These are phyloP conservation scores for Drusus annulatus DNA, from an alignment of 1,140 invertebrate genomes.

Conservation along the genomic window DNA sequence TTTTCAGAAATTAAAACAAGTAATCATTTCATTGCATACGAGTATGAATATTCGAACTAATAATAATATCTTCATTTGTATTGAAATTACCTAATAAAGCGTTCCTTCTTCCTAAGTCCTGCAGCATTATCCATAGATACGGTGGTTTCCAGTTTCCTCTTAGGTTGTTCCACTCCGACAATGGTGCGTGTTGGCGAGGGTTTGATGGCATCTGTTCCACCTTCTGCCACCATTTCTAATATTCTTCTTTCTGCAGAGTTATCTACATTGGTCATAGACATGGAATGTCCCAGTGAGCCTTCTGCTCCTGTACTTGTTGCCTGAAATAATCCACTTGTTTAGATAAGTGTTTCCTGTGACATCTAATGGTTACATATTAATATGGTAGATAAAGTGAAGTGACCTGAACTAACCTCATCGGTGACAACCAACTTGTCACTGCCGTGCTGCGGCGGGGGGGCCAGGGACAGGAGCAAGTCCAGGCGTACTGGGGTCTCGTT, in stretches of 20 bases:
- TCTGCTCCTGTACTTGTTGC: slow-evolving; percentile 64
- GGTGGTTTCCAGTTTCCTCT: slow-evolving; percentile 80
- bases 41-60: too few relatives aligned
- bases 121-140: slow-evolving; percentile 75
- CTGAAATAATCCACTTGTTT: slow-evolving; percentile 27
- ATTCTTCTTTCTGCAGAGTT: slow-evolving; percentile 77
- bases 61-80: too few relatives aligned
- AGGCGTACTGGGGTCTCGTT: slow-evolving; percentile 91
- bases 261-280: slow-evolving; percentile 68
- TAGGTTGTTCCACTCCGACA: slow-evolving; percentile 71
- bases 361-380: background rate
- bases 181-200: slow-evolving; percentile 75
- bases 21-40: too few relatives aligned
- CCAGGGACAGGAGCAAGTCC: slow-evolving; percentile 88
- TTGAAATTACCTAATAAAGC: slow-evolving; percentile 65
- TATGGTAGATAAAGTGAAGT: background rate
- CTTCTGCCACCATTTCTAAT: slow-evolving; percentile 76
- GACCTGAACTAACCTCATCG: slow-evolving; percentile 63
- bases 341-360: background rate
- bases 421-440: slow-evolving; percentile 80
- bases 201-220: slow-evolving; percentile 72
- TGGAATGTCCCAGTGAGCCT: slow-evolving; percentile 61
- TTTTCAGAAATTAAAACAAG: too few relatives aligned
- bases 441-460: slow-evolving; percentile 77
- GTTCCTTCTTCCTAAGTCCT: slow-evolving; percentile 75